A percentile compares a stretch with the other conserved stretches of the same genome.
Evolutionary conservation across 2,113 vertebrate genomes (phyloP).

Genomic region (Myotis lucifugus): DNA sequence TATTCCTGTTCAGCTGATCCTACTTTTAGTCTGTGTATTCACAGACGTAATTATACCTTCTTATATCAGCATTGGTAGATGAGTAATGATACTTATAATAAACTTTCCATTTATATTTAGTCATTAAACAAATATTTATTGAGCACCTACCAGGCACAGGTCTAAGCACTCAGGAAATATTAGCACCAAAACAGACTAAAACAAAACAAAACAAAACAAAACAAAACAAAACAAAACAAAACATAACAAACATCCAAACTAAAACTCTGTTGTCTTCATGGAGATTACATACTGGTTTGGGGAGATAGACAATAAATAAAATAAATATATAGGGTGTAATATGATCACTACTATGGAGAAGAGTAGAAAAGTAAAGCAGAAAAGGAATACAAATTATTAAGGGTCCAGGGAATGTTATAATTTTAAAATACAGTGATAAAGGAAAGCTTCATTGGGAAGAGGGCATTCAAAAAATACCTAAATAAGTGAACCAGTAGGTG

Average conservation of each 20-base stretch:
- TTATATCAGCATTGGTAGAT: background rate
- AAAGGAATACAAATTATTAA: background rate
- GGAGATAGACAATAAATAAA: background rate
- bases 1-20: background rate
- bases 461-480: background rate
- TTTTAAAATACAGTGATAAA: background rate
- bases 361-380: background rate
- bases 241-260: background rate
- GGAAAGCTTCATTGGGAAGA: background rate
- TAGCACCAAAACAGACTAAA: background rate
- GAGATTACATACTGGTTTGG: background rate
- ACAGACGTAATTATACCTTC: background rate
- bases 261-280: background rate
- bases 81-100: background rate
- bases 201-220: background rate
- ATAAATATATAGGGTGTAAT: fast-evolving
- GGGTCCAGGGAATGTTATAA: background rate
- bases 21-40: background rate
- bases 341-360: background rate
- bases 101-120: background rate
- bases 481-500: background rate
- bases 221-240: background rate
- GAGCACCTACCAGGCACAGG: background rate
- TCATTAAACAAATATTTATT: background rate
- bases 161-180: background rate